Evolutionary conservation across 2,113 vertebrate genomes (phyloP), one percentile per base, ranked within the genome.

Genomic region (Delphinapterus leucas): DNA sequence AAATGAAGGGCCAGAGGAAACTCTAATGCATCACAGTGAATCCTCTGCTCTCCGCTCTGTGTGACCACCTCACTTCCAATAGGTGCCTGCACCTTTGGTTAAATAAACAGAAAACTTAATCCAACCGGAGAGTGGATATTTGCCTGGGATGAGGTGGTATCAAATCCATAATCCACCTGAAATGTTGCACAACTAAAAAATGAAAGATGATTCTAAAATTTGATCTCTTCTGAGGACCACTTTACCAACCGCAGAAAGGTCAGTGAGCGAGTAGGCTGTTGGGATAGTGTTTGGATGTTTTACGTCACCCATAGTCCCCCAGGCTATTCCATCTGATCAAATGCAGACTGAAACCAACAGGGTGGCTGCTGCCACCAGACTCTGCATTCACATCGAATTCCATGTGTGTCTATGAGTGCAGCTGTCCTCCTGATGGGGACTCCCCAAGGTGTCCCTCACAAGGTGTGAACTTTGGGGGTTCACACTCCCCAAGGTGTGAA

Each of bases 1-100:
- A 25, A 80, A 77, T 18, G 5, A 41, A 67, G 18, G 8, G 20
- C 9, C 7, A 18, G 18, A 73, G 44, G 63, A 23, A 47, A 25
- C 3, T 5, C 0, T 13, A 3, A 9, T 2, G 10, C 65, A 8
- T 6, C 3, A 1, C 11, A 6, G 5, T 10, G 14, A 0, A 3
- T 55, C n/a, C 23, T 33, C 71, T 31, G 14, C 68, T 2, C 28
- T n/a, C 55, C 3, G 28, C n/a, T 49, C 31, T 14, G 33, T 3
- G 23, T 33, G 14, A 44, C 13, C 11, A 12, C 15, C 21, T 93
- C 33, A 4, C 33, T 74, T 38, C 53, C 73, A 23, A 18, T 0
- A 86, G 38, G 47, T 33, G 21, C 65, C 33, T 4, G 26, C 17
- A n/a, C 58, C 73, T 60, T 38, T 44, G 17, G 31, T 38, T 41